Base-by-base conservation (phyloP, 1,140 invertebrate genomes). In the Drosophila pectinifera region DNA sequence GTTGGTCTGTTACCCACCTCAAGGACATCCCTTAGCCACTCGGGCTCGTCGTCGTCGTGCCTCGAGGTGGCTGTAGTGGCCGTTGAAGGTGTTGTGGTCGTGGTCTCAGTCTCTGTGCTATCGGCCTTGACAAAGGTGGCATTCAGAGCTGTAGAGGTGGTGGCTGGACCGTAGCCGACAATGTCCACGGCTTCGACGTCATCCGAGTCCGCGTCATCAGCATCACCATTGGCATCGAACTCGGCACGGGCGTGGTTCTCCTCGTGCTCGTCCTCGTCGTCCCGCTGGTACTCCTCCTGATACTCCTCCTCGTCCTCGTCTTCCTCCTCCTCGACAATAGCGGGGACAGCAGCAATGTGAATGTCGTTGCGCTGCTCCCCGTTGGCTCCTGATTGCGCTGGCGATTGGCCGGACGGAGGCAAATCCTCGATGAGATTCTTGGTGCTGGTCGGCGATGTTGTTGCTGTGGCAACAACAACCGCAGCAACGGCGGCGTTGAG, bases 401-500 rank as follows among this genome's bases (percentile, higher is more conserved):
- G 18, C 45, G 26, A 58, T 51, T 51, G 77, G 34, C 57, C 57
- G 26, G 79, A 36, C 18, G 49, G 49, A 36, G 49, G 78, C 61
- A 62, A 79, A 57, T 91, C 81, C 72, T 90, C 85, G 31, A 78
- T 81, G 74, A 84, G 90, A 84, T 90, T 91, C 73, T 91, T 91
- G 72, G 73, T 82, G 80, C 83, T 82, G 62, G 90, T 91, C 65
- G 90, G 86, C 36, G 90, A 90, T 76, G 83, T 91, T 78, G 83
- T 91, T 65, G 91, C 81, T 67, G 81, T 81, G 45, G 88, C 88
- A 77, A 92, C 91, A 73, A 92, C 89, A 70, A 92, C 89, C 61
- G 91, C 75, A 79, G 91, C 86, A 80, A 91, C 84, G 70, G 83
- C 80, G 63, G 95, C 95, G 63, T 96, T 95, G 69, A 97, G 83